Evolutionary conservation across 2,888 invertebrate genomes (phyloP), one percentile per base, ranked within the genome.

Genomic region (Hemistola chrysoprasaria): DNA sequence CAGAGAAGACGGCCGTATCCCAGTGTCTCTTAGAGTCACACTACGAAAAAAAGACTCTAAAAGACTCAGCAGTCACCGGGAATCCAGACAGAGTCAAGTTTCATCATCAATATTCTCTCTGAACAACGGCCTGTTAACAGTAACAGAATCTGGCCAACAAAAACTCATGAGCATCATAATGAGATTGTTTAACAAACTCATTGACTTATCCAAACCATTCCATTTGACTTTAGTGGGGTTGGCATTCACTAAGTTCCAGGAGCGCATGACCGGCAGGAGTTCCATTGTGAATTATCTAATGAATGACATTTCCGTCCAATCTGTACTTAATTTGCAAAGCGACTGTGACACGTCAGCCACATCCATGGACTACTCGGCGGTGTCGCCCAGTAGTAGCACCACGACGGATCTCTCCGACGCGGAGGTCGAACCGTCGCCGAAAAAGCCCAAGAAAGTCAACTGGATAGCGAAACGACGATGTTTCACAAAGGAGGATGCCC

Each of bases 181-280:
- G 94, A 92, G 92, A 65, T 87, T 95, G 56, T 95, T 95, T 65
- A 92, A 93, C 68, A 92, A 94, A 65, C 90, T 93, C 46, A 92
- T 95, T 40, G 92, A 94, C 66, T 87, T 93, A 52, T 90, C 91
- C 16, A 92, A 93, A 79, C 93, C 94, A 49, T 95, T 94, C 81
- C 95, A 95, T 77, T 92, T 95, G 59, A 95, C 95, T 0, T 79
- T 95, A 36, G 87, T 95, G 42, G 95, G 95, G n/a, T 82, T 95
- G 62, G 94, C 95, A 9, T 95, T 95, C 71, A 94, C 94, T 1
- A 95, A 95, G 74, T 95, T 95, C 66, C 92, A 93, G 59, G 95
- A 93, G 56, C 90, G 92, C 42, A 92, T 92, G 70, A 91, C 90
- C 1, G 93, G 93, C 1, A 90, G 92, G 50, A 91, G 93, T 59